Base-by-base conservation (phyloP, 2,888 invertebrate genomes). In the Blomia tropicalis region DNA sequence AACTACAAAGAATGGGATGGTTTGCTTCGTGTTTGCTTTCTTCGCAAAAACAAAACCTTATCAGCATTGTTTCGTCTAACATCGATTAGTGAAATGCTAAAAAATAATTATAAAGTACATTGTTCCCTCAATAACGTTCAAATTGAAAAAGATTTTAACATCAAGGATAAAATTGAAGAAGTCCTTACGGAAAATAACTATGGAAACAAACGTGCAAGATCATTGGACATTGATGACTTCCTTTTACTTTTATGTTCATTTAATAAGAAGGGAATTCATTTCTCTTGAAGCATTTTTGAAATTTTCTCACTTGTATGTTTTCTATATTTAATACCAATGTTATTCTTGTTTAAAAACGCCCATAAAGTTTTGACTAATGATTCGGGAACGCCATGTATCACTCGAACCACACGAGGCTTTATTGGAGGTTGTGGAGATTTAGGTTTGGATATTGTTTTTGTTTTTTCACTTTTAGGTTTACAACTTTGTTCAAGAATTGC, bases 1-100 rank as follows among this genome's bases (percentile, higher is more conserved):
- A 87, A 91, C 73, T 96, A 89, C 75, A 82, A 85, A 69, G 96
- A 99, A 77, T 99, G 96, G 98, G 98, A 98, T 78, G 95, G 96
- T 7, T 76, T 98, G 36, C 87, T 95, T 0, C 80, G 96, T 70
- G 88, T 98, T 70, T 88, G 86, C 31, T 98, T 98, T 77, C 81
- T 85, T 1, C 80, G 96, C 64, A 98, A 98, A 76, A 98, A 98
- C 75, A 98, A 95, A 80, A 95, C 93, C 2, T 76, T 98, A 30
- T 80, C 84, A 29, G 87, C 93, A 41, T 81, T 83, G 31, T 96
- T 98, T 73, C 87, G 85, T 75, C 88, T 87, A 70, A 81, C 82
- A 17, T 81, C 88, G 25, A 88, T 92, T 1, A 73, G 87, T 67
- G 82, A 86, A 64, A 81, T 85, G 69, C 75, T 98, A 64, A 88